These are phyloP conservation scores for Pristionchus exspectatus DNA, from an alignment of 2,888 invertebrate genomes.

Conservation along the genomic window DNA sequence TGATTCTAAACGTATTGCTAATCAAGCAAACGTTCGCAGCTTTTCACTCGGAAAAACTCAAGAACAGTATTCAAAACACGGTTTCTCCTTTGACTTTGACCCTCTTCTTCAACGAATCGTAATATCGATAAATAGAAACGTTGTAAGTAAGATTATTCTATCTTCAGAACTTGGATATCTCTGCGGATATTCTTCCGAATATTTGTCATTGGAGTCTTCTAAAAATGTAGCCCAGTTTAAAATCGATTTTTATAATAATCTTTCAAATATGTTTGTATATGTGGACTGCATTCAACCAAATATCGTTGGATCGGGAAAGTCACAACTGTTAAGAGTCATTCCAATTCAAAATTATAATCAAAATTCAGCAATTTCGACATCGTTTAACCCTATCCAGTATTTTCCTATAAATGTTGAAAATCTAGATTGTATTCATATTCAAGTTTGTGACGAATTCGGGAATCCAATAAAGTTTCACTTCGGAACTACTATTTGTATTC, in stretches of 20 bases:
- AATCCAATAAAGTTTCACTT: too few relatives aligned
- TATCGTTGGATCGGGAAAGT: background rate
- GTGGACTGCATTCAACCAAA: background rate
- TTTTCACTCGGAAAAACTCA: background rate
- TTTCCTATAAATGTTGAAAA: background rate
- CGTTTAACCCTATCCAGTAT: background rate
- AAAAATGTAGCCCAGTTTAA: background rate
- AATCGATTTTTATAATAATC: background rate
- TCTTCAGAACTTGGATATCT: background rate
- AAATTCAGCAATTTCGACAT: background rate
- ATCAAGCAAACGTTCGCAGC: background rate
- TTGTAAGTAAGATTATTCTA: background rate
- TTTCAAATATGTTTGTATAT: background rate
- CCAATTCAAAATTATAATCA: background rate
- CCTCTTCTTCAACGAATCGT: slow-evolving; percentile 3
- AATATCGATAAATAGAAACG: background rate
- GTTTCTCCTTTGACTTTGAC: too few relatives aligned
- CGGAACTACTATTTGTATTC: background rate
- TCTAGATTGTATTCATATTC: background rate
- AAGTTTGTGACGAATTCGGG: background rate
- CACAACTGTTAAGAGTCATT: background rate
- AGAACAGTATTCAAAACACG: background rate
- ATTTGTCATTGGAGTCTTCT: background rate
- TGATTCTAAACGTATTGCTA: background rate
- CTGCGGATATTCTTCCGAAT: background rate